These are phyloP conservation scores for Hofmannophila pseudospretella DNA, from an alignment of 2,888 invertebrate genomes.

Conservation along the genomic window DNA sequence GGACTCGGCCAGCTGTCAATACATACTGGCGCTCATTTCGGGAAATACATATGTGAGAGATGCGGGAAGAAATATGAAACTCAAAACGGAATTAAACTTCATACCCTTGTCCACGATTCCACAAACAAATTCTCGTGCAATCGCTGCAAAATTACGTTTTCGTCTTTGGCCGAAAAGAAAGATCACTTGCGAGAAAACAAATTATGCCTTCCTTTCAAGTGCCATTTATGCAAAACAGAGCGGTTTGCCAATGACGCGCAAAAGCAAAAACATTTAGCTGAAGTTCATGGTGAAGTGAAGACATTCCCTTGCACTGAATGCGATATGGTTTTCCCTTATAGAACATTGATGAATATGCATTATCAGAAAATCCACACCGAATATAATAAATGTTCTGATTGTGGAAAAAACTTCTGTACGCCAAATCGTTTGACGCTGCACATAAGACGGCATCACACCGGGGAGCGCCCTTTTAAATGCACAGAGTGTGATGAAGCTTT, in stretches of 20 bases:
- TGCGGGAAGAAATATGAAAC: slow-evolving; percentile 16
- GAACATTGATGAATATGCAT: not conserved
- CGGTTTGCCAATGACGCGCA: not conserved
- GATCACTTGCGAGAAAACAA: not conserved
- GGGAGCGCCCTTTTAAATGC: not conserved
- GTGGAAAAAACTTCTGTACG: not conserved
- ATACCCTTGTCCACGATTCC: not conserved
- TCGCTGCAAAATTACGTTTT: slow-evolving; percentile 1
- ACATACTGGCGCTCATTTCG: slow-evolving; percentile 16
- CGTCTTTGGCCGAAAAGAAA: not conserved
- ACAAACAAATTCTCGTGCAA: no score
- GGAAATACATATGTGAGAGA: slow-evolving; percentile 15
- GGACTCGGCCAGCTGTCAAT: slow-evolving; percentile 13
- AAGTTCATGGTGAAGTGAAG: slow-evolving; percentile 1
- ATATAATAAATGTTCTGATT: not conserved
- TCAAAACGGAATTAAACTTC: slow-evolving; percentile 2
- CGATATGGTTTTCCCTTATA: slow-evolving; percentile 7
- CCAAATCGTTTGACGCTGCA: not conserved
- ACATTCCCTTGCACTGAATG: slow-evolving; percentile 19
- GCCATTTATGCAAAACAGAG: not conserved
- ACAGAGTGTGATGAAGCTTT: not conserved
- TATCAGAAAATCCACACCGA: not conserved
- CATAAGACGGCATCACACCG: not conserved
- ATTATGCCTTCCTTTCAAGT: not conserved
- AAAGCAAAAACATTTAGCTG: slow-evolving; percentile 1